These are phyloP conservation scores for Spinus olivaceus DNA, from an alignment of 2,797 vertebrate genomes.

Conservation along the genomic window DNA sequence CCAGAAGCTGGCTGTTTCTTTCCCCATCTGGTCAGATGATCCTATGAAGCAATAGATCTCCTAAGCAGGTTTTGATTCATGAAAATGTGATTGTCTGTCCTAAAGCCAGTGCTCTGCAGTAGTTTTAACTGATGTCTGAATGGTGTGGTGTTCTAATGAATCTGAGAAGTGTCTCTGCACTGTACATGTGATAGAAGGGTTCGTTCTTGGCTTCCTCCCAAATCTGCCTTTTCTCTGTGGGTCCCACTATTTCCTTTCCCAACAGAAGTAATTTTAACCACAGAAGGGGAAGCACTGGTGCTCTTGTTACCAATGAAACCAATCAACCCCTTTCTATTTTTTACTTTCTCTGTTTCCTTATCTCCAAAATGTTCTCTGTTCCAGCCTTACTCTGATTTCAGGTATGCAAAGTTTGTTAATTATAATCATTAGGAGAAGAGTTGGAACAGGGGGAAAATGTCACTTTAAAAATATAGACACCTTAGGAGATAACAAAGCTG, in stretches of 20 bases:
- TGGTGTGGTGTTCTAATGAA: neutral
- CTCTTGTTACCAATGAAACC: neutral
- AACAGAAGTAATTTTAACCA: neutral
- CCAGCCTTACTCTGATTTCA: neutral
- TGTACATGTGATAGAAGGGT: neutral
- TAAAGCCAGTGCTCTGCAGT: neutral
- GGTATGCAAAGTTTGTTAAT: neutral
- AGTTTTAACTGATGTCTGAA: neutral
- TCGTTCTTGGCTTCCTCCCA: neutral
- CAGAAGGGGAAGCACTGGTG: neutral
- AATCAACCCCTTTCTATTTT: neutral
- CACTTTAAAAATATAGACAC: neutral
- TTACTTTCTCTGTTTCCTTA: neutral
- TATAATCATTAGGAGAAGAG: neutral
- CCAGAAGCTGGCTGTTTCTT: slow-evolving; percentile 65
- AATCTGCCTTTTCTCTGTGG: neutral
- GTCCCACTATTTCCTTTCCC: neutral
- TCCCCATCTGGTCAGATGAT: slow-evolving; percentile 80
- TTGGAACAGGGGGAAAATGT: neutral
- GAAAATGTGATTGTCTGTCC: neutral
- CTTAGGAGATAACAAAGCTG: neutral
- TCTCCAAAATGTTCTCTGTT: neutral
- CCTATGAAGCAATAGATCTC: slow-evolving; percentile 72
- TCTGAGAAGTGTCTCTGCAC: fast-evolving
- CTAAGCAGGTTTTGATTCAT: neutral